Conservation (phyloP, 2,113 vertebrate genomes). For the Columba livia region DNA sequence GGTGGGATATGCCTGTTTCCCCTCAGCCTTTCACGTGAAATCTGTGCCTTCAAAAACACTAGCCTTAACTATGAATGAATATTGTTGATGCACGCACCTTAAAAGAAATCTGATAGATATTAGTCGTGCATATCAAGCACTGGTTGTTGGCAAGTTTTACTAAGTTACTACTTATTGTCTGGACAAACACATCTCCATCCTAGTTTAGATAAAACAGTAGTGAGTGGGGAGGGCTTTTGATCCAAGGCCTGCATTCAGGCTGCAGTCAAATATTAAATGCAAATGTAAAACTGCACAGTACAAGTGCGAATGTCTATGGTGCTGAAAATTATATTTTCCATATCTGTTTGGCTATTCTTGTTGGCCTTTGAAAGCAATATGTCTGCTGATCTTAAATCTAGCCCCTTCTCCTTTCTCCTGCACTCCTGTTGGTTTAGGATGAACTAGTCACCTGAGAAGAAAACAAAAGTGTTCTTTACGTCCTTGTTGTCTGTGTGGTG, state of each 20-base stretch:
- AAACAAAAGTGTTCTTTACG: neutral
- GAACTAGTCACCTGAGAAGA: neutral
- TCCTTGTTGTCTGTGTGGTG: neutral
- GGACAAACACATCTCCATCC: neutral
- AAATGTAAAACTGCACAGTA: neutral
- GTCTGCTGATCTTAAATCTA: neutral
- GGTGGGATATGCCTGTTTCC: neutral
- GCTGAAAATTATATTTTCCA: neutral
- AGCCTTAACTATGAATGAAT: neutral
- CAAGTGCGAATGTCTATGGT: neutral
- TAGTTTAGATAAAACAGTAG: neutral
- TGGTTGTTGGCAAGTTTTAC: neutral
- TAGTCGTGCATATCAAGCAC: neutral
- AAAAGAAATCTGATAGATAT: neutral
- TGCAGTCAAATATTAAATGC: neutral
- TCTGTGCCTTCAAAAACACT: neutral
- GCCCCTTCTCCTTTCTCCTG: neutral
- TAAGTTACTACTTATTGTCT: neutral
- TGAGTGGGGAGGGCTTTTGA: neutral
- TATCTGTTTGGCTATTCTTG: neutral
- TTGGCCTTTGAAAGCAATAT: neutral
- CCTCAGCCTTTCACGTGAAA: neutral
- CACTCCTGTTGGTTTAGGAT: neutral
- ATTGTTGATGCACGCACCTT: fast-evolving
- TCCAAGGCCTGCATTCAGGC: neutral